Percentiles rank a stretch among this genome's conserved stretches.
phyloP scores from a whole-genome alignment of 2,113 vertebrate species.

The Amazona guildingii region DNA sequence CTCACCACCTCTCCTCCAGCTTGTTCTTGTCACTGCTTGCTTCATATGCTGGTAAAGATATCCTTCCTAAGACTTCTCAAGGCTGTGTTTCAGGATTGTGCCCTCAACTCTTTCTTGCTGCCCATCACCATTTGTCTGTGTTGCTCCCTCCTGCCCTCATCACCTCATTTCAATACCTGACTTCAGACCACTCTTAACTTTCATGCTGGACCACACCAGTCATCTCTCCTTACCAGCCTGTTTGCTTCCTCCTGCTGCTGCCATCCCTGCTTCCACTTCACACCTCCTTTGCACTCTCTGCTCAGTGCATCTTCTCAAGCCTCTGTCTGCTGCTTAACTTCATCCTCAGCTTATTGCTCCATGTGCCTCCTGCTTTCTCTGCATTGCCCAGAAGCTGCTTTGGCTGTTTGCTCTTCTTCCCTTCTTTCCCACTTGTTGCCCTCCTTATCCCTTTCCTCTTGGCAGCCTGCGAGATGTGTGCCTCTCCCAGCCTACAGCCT shows the following conservation, averaged over 20 bases:
- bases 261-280: neutral
- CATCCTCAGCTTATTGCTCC: neutral
- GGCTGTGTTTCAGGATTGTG: neutral
- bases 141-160: neutral
- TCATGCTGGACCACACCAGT: neutral
- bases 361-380: neutral
- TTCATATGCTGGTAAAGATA: neutral
- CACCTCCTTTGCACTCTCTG: fast-evolving
- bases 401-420: neutral
- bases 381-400: neutral
- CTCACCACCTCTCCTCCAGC: neutral
- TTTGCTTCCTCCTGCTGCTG: neutral
- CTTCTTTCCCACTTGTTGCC: neutral
- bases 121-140: neutral
- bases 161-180: neutral
- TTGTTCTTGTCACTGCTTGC: neutral
- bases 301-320: neutral
- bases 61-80: neutral
- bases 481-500: neutral
- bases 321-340: neutral
- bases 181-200: neutral
- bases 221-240: neutral
- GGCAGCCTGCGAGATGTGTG: neutral
- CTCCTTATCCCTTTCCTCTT: neutral
- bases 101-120: neutral